Percentiles rank a stretch among this genome's conserved stretches.
phyloP scores from a whole-genome alignment of 2,888 invertebrate species.

The Catocala nupta region DNA sequence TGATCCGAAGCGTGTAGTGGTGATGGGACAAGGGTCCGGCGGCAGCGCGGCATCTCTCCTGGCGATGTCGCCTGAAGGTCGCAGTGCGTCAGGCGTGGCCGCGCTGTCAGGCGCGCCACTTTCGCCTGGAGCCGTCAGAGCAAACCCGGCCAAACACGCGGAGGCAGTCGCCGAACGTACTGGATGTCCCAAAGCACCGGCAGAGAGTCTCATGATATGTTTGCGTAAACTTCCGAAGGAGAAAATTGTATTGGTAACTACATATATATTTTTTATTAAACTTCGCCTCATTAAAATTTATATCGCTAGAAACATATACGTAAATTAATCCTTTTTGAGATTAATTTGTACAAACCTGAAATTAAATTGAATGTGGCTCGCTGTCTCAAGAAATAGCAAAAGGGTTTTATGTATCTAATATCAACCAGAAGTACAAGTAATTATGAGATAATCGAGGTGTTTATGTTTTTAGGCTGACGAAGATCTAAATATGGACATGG shows the following conservation, averaged over 20 bases:
- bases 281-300: too few species aligned
- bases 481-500: constrained; percentile 84
- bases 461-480: constrained; percentile 85
- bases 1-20: constrained; percentile 90
- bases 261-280: too few species aligned
- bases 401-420: too few species aligned
- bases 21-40: constrained; percentile 93
- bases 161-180: constrained; percentile 88
- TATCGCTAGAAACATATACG: too few species aligned
- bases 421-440: background rate
- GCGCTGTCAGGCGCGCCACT: constrained; percentile 92
- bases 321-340: too few species aligned
- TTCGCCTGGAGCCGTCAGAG: constrained; percentile 90
- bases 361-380: too few species aligned
- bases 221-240: constrained; percentile 85
- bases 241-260: constrained; percentile 71
- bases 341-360: too few species aligned
- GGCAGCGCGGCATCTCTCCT: constrained; percentile 91
- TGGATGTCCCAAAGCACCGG: constrained; percentile 87
- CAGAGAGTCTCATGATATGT: constrained; percentile 89
- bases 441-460: background rate
- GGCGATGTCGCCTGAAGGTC: constrained; percentile 89
- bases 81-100: constrained; percentile 88
- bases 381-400: too few species aligned
- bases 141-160: constrained; percentile 88